These are phyloP conservation scores for Nyctibius bracteatus DNA, from an alignment of 2,113 vertebrate genomes.

Conservation along the genomic window DNA sequence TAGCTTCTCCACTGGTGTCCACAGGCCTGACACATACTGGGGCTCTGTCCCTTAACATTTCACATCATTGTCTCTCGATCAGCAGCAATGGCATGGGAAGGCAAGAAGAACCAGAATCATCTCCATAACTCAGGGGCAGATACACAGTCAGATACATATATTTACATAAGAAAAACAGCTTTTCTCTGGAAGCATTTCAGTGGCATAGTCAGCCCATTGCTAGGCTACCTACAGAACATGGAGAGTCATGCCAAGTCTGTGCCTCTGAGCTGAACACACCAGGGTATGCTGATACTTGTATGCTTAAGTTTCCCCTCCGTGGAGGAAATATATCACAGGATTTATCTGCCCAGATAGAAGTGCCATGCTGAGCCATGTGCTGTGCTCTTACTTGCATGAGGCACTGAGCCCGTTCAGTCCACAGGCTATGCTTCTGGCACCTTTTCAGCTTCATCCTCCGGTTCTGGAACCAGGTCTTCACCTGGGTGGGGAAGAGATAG, in stretches of 20 bases:
- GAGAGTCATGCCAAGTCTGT: not conserved
- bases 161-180: not conserved
- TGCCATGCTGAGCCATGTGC: not conserved
- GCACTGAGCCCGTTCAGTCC: constrained; percentile 61
- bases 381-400: constrained; percentile 1
- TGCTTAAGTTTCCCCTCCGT: not conserved
- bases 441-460: constrained; percentile 83
- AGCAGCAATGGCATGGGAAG: not conserved
- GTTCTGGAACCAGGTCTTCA: constrained; percentile 89
- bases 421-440: constrained; percentile 76
- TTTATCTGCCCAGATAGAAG: not conserved
- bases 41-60: not conserved
- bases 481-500: constrained; percentile 44
- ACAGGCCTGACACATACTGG: fast-evolving
- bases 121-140: not conserved
- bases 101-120: not conserved
- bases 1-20: not conserved
- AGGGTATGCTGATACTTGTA: fast-evolving
- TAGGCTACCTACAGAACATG: not conserved
- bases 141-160: not conserved
- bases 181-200: not conserved
- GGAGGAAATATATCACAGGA: not conserved
- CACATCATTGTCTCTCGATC: not conserved
- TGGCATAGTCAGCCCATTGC: not conserved
- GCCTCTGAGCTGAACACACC: not conserved